A percentile compares a stretch with the other conserved stretches of the same genome.
Conservation (phyloP, 53 echinoderm and acorn worm genomes). For the Pentamera pediparva region DNA sequence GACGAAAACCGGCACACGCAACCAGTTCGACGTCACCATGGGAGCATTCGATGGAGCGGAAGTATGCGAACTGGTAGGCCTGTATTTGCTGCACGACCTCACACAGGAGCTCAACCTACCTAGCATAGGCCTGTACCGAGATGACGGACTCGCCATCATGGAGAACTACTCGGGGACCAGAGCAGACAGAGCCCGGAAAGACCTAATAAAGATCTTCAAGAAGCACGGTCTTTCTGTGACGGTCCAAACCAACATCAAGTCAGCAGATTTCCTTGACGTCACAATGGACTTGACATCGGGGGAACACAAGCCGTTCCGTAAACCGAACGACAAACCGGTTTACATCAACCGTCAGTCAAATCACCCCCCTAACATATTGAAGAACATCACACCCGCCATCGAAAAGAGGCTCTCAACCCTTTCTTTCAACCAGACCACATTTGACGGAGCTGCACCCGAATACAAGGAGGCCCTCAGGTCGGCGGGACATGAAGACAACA, state of each 20-base stretch:
- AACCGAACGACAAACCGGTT: conserved; percentile 25
- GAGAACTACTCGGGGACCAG: not conserved
- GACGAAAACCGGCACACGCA: not conserved
- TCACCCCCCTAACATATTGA: conserved; percentile 31
- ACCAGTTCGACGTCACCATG: not conserved
- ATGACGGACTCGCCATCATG: too few relatives aligned
- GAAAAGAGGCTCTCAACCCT: conserved; percentile 17
- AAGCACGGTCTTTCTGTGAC: conserved; percentile 18
- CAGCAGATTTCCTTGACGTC: conserved; percentile 30
- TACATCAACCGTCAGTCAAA: conserved; percentile 30
- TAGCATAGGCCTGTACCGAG: not conserved
- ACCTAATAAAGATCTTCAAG: conserved; percentile 10
- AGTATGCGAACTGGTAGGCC: conserved; percentile 26
- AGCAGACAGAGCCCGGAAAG: conserved; percentile 24
- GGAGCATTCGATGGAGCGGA: too few relatives aligned
- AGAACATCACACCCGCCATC: conserved; percentile 14
- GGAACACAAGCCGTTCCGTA: conserved; percentile 1
- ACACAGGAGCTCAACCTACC: not conserved
- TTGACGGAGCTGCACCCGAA: too few relatives aligned
- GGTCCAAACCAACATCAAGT: conserved; percentile 16
- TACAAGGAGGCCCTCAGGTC: too few relatives aligned
- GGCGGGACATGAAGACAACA: too few relatives aligned
- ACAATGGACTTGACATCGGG: conserved; percentile 30
- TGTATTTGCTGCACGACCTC: conserved; percentile 3
- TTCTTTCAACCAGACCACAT: too few relatives aligned